These are phyloP conservation scores for Phenganax stokvisi DNA, from an alignment of 92 coral and sea anemone species.

Conservation along the genomic window DNA sequence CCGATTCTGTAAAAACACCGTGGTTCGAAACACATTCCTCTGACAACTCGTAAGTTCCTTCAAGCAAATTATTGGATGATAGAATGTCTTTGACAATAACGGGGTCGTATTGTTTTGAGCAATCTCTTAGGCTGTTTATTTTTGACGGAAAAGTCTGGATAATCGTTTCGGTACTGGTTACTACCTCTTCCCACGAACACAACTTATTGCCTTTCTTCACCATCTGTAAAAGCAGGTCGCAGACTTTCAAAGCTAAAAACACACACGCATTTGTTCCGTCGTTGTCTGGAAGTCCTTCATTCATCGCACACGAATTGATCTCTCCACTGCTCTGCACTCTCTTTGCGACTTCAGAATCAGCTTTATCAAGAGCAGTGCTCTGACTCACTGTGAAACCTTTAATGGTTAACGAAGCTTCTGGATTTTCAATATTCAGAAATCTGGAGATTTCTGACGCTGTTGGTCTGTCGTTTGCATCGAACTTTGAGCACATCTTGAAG, in stretches of 20 bases:
- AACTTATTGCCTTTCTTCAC: constrained; percentile 17
- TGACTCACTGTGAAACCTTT: constrained; percentile 25
- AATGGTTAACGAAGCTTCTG: constrained; percentile 10
- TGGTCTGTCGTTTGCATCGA: not conserved
- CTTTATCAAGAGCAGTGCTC: constrained; percentile 34
- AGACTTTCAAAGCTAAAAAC: constrained; percentile 19
- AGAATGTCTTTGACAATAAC: too few species aligned
- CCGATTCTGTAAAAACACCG: too few species aligned
- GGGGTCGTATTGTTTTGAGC: not conserved
- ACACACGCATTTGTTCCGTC: constrained; percentile 10
- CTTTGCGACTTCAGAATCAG: constrained; percentile 22
- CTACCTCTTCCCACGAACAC: constrained; percentile 17
- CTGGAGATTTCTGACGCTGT: not conserved
- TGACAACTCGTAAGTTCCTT: too few species aligned
- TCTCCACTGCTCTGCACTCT: constrained; percentile 13
- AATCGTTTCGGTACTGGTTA: not conserved
- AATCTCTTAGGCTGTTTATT: constrained; percentile 34
- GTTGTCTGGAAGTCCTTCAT: constrained; percentile 12
- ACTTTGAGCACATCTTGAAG: not conserved
- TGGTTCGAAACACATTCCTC: too few species aligned
- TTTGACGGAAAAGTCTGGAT: constrained; percentile 30
- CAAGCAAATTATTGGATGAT: too few species aligned
- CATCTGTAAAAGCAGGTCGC: constrained; percentile 32
- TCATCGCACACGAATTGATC: not conserved
- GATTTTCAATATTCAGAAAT: not conserved